Conservation (phyloP, 2,113 vertebrate species). For the Physeter macrocephalus region DNA sequence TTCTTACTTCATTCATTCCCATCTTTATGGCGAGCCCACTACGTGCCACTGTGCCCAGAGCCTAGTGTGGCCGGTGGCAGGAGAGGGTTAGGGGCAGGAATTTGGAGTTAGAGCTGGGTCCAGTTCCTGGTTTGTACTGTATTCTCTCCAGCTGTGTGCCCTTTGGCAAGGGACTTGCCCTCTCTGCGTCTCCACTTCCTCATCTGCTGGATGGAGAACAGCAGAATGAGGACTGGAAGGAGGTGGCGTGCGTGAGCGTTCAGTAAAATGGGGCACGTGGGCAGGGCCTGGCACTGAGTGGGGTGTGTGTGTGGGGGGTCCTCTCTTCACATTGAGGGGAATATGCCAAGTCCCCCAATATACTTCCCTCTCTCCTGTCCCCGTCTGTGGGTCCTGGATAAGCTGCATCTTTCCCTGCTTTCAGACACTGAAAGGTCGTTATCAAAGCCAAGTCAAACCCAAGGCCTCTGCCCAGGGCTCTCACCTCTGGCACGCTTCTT, state of each 20-base stretch:
- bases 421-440: not conserved
- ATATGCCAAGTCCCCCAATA: not conserved
- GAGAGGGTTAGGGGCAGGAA: not conserved
- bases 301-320: too few species aligned
- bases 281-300: not conserved
- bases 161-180: not conserved
- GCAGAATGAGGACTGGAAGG: not conserved
- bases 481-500: not conserved
- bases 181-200: not conserved
- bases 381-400: not conserved
- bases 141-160: not conserved
- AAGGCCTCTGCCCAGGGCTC: not conserved
- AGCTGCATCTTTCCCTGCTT: not conserved
- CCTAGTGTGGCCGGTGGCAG: not conserved
- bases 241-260: not conserved
- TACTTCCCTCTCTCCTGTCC: too few species aligned
- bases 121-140: not conserved
- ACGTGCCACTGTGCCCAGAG: not conserved
- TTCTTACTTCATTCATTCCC: not conserved
- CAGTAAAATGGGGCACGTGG: not conserved
- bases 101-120: not conserved
- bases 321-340: not conserved
- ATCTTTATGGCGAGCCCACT: not conserved
- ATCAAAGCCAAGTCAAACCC: not conserved
- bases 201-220: not conserved